A percentile compares a stretch with the other conserved stretches of the same genome.
Conservation (phyloP, 2,888 invertebrate genomes). For the Agrotis ipsilon region DNA sequence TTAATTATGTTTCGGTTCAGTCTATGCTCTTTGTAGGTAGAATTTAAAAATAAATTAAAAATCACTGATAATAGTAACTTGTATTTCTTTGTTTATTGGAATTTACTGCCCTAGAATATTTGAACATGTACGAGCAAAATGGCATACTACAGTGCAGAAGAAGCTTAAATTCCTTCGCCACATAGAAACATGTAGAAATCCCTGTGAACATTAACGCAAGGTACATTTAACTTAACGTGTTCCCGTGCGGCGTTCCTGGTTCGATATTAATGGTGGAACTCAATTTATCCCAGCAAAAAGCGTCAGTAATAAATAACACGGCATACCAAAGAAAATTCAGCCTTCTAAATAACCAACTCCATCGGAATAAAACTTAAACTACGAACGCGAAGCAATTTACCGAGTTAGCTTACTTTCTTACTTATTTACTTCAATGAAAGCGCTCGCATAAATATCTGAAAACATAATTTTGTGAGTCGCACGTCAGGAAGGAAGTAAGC, state of each 20-base stretch:
- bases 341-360: conserved; percentile 50
- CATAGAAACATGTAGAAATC: conserved; percentile 13
- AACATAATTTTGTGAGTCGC: conserved; percentile 48
- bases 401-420: conserved; percentile 51
- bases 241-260: conserved; percentile 25
- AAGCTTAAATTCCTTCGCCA: conserved; percentile 1
- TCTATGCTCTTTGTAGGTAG: too few species aligned
- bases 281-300: conserved; percentile 55
- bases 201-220: conserved; percentile 13
- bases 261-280: conserved; percentile 54
- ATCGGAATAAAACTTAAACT: conserved; percentile 48
- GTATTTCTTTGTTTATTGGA: not conserved
- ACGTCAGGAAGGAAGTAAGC: conserved; percentile 50
- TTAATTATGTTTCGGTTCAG: too few species aligned
- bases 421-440: conserved; percentile 54
- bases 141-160: not conserved
- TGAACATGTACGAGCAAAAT: not conserved
- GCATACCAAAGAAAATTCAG: conserved; percentile 56
- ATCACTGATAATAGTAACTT: not conserved
- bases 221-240: conserved; percentile 43
- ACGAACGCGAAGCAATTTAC: conserved; percentile 50
- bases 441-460: conserved; percentile 50
- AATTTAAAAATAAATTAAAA: not conserved
- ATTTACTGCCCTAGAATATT: not conserved
- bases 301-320: conserved; percentile 55